These are phyloP conservation scores for Procavia capensis DNA, from an alignment of 2,113 vertebrate genomes.

Conservation along the genomic window DNA sequence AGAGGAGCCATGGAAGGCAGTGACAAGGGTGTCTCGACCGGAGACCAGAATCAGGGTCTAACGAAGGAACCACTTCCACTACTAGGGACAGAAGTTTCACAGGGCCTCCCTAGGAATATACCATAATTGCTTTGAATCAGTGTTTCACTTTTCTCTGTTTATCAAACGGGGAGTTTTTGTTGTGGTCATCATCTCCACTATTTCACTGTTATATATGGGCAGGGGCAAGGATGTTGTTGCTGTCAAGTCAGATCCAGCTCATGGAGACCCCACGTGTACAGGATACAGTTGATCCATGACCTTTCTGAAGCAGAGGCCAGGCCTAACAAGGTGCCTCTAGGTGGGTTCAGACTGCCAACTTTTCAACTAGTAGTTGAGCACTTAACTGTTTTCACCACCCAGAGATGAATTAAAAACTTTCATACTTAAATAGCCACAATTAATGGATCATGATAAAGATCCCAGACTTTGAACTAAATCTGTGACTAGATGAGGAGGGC, in stretches of 20 bases:
- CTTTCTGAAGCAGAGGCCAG: too few species aligned
- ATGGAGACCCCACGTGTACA: too few species aligned
- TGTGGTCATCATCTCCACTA: background rate
- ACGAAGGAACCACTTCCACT: background rate
- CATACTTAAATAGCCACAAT: background rate
- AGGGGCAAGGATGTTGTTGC: background rate
- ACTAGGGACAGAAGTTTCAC: background rate
- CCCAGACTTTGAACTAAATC: background rate
- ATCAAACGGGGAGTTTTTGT: background rate
- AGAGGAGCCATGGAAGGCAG: background rate
- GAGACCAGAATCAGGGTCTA: background rate
- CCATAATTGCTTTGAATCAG: background rate
- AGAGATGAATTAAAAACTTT: background rate
- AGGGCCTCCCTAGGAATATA: background rate
- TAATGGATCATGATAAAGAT: background rate
- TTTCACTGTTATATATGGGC: background rate
- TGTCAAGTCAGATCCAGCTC: too few species aligned
- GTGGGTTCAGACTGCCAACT: background rate
- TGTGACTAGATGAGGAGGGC: background rate
- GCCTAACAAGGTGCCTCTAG: too few species aligned
- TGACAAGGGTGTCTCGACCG: background rate
- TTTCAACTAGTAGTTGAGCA: background rate
- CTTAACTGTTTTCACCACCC: background rate
- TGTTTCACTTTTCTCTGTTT: conserved; percentile 27
- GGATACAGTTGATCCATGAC: too few species aligned